Conservation (phyloP, 2,113 vertebrate species). For the Elgaria multicarinata region DNA sequence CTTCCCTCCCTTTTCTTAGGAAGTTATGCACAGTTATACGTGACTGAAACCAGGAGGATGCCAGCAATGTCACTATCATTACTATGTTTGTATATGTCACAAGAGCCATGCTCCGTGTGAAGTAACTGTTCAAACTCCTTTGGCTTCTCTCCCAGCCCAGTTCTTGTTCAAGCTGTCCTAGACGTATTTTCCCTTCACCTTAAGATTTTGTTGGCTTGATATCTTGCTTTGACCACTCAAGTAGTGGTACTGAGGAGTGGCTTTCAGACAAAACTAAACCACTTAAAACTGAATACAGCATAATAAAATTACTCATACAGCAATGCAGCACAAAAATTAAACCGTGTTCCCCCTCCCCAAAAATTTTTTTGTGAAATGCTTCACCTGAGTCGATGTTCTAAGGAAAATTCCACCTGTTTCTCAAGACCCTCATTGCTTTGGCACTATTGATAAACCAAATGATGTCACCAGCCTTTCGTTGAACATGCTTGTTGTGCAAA, state of each 20-base stretch:
- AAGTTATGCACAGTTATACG: background rate
- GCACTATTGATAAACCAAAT: background rate
- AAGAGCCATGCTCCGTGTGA: background rate
- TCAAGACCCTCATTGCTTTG: background rate
- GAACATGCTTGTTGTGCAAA: background rate
- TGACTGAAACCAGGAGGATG: background rate
- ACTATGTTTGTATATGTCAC: background rate
- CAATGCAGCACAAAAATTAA: background rate
- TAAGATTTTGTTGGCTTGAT: too few species aligned
- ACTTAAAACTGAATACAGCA: background rate
- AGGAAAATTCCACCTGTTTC: background rate
- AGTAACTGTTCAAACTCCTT: background rate
- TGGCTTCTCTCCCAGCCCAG: background rate
- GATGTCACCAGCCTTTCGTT: background rate
- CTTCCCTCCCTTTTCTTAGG: background rate
- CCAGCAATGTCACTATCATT: background rate
- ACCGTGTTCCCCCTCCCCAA: too few species aligned
- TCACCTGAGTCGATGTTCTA: background rate
- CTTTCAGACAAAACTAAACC: too few species aligned
- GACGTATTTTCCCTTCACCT: too few species aligned
- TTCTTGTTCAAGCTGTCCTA: too few species aligned
- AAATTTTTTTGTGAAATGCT: background rate
- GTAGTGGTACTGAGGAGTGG: too few species aligned
- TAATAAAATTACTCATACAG: background rate
- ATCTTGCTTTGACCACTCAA: too few species aligned